Evolutionary conservation across 2,888 invertebrate genomes (phyloP).

Genomic region (Mamestra brassicae): DNA sequence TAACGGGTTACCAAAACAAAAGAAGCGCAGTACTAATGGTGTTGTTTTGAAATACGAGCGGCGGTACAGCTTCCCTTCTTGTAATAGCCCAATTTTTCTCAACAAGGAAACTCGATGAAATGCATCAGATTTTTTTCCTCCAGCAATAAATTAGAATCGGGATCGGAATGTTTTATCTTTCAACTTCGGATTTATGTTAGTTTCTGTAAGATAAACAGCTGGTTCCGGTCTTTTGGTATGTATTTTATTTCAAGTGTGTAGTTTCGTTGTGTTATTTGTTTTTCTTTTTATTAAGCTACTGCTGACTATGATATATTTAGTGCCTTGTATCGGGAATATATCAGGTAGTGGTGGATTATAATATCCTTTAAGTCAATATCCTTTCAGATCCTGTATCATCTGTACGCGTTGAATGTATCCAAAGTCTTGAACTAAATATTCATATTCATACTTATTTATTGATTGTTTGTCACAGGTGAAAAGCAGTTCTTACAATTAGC

Average conservation of each 20-base stretch:
- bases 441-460: too few species aligned
- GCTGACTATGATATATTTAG: conserved; percentile 12
- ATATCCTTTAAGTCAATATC: too few species aligned
- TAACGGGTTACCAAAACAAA: conserved; percentile 84
- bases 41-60: conserved; percentile 88
- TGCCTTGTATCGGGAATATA: neutral
- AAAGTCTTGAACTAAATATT: neutral
- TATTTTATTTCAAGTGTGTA: conserved; percentile 45
- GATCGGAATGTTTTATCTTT: conserved; percentile 79
- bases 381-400: neutral
- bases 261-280: conserved; percentile 28
- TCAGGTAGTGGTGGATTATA: neutral
- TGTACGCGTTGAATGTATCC: neutral
- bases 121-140: conserved; percentile 73
- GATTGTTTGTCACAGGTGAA: too few species aligned
- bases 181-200: conserved; percentile 60
- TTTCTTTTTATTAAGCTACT: conserved; percentile 14
- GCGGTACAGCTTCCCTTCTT: conserved; percentile 75
- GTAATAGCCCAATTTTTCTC: conserved; percentile 89
- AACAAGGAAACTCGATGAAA: conserved; percentile 84
- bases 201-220: conserved; percentile 54
- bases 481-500: too few species aligned
- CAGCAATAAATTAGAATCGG: conserved; percentile 81
- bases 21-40: conserved; percentile 86
- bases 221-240: conserved; percentile 38